Evolutionary conservation across 1,140 invertebrate genomes (phyloP), one percentile per base, ranked within the genome.

Genomic region (Bombus pascuorum): DNA sequence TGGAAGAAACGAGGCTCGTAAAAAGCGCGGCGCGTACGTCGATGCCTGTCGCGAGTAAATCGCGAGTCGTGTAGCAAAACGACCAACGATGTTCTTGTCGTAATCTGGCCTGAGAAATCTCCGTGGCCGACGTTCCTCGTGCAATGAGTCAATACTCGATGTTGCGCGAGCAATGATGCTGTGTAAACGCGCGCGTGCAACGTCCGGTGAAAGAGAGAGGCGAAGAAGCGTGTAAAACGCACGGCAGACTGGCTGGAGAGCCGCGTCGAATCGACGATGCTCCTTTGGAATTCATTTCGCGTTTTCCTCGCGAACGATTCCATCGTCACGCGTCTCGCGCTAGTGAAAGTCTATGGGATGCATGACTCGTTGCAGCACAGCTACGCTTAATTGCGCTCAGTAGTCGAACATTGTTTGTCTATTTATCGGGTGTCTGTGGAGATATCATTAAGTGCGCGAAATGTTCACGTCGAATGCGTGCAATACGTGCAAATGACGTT

Each of bases 61-160:
- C 68, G 77, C 28, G 37, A 53, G 76, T 28, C 77, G 78, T 79
- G 75, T 79, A 79, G 66, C 66, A 44, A 84, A 84, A 84, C 66
- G 83, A 81, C 34, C 70, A 53, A 57, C 68, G 68, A 53, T 66
- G 83, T 72, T 79, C 83, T 59, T 68, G 65, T 83, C 59, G 75
- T 80, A 87, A 90, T 89, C 81, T 68, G 68, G 32, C 37, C 53
- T 22, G 62, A 73, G 84, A 86, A 81, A 83, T 90, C 82, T 90
- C 32, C 22, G 65, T 25, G 80, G 59, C 62, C 62, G 28, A 57
- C 77, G 53, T 84, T 71, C 81, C 68, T 57, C 71, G 80, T 70
- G 68, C 70, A 75, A 79, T 71, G 74, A 89, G 81, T 83, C 85
- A 89, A 84, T 90, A 87, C 39, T 78, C 76, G 66, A 22, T 62